phyloP scores from a whole-genome alignment of 2,797 vertebrate genomes.

The Cetoscarus ocellatus region DNA sequence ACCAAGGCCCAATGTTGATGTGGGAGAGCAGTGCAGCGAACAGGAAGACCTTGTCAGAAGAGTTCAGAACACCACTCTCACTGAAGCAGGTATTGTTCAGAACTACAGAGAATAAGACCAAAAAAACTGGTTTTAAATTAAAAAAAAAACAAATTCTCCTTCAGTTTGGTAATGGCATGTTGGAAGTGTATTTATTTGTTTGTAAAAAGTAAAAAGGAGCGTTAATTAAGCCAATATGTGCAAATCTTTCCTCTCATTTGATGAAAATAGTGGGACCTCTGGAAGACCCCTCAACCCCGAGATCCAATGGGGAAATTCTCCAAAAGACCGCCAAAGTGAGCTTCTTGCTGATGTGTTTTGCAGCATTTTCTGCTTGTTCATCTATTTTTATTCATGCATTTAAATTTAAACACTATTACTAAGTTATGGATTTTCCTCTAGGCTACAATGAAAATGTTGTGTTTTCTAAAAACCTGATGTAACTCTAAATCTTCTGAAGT shows the following conservation, averaged over 20 bases:
- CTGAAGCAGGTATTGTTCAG: constrained; percentile 64
- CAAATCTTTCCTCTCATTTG: constrained; percentile 24
- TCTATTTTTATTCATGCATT: background rate
- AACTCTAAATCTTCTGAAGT: too few relatives aligned
- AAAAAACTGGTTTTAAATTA: background rate
- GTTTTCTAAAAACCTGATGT: too few relatives aligned
- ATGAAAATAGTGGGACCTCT: constrained; percentile 29
- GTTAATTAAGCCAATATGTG: background rate
- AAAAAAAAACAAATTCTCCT: background rate
- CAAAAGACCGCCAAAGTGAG: constrained; percentile 96
- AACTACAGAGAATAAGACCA: background rate
- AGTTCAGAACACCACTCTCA: constrained; percentile 44
- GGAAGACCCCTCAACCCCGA: constrained; percentile 44
- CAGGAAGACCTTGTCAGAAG: constrained; percentile 67
- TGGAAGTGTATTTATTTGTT: background rate
- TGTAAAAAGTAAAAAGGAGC: background rate
- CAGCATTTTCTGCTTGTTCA: background rate
- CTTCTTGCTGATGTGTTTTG: background rate
- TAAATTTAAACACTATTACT: fast-evolving
- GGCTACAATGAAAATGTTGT: background rate
- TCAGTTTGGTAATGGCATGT: background rate
- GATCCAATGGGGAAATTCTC: constrained; percentile 79
- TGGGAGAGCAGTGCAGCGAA: constrained; percentile 84
- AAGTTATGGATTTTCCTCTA: background rate
- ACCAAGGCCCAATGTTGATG: constrained; percentile 78